Conservation (phyloP, 2,888 invertebrate genomes). For the Nomada ruficornis region DNA sequence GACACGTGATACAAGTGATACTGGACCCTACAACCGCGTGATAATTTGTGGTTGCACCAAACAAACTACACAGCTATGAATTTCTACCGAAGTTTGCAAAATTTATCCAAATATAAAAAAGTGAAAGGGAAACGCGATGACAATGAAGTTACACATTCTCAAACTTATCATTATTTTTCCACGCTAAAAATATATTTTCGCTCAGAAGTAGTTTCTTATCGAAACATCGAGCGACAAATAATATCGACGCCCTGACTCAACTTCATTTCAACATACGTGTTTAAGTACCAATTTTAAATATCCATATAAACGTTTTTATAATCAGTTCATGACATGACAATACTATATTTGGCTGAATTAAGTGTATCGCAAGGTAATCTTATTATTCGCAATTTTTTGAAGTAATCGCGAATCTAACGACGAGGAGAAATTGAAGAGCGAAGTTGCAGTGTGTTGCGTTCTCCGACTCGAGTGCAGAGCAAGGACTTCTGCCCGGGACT, state of each 20-base stretch:
- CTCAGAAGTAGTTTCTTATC: background rate
- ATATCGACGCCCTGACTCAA: background rate
- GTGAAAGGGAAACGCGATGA: too few species aligned
- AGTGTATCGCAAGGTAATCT: conserved; percentile 1
- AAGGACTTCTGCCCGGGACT: conserved; percentile 14
- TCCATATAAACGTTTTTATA: background rate
- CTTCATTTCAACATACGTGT: background rate
- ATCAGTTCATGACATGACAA: background rate
- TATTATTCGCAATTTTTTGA: conserved; percentile 22
- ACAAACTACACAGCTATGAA: too few species aligned
- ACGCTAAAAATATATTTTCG: background rate
- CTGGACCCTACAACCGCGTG: too few species aligned
- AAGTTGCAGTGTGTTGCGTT: conserved; percentile 8
- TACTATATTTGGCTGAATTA: conserved; percentile 37
- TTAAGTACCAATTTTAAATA: too few species aligned
- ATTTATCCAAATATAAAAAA: too few species aligned
- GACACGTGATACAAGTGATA: too few species aligned
- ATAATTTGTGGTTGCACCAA: too few species aligned
- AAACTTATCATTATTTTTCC: background rate
- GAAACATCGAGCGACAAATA: background rate
- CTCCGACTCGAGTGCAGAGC: conserved; percentile 6
- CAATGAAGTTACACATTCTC: too few species aligned
- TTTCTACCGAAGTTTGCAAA: too few species aligned
- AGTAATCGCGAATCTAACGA: conserved; percentile 21
- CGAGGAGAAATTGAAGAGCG: background rate